A percentile compares a stretch with the other conserved stretches of the same genome.
Conservation (phyloP, 2,797 vertebrate species). For the Takifugu ocellatus region DNA sequence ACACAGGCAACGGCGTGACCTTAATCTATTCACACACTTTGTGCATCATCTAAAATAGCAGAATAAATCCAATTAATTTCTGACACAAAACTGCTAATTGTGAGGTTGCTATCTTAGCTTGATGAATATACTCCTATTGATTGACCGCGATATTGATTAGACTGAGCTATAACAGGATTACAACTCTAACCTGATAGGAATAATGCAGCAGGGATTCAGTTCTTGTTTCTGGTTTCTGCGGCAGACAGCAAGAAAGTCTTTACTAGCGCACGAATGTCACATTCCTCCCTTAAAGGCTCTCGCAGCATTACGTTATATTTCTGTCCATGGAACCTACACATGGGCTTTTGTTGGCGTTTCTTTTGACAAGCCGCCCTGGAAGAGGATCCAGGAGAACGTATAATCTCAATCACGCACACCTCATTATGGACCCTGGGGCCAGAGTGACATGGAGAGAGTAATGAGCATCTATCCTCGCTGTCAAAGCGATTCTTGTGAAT, state of each 20-base stretch:
- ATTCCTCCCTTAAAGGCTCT: constrained; percentile 61
- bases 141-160: constrained; percentile 62
- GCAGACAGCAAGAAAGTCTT: constrained; percentile 25
- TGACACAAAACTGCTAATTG: constrained; percentile 32
- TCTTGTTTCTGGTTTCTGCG: background rate
- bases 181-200: constrained; percentile 67
- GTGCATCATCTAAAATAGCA: constrained; percentile 3
- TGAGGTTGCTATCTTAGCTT: constrained; percentile 43
- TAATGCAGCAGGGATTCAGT: constrained; percentile 59
- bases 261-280: constrained; percentile 47
- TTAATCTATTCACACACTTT: too few relatives aligned
- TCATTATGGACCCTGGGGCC: constrained; percentile 25
- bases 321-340: constrained; percentile 12
- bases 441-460: constrained; percentile 19
- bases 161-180: constrained; percentile 70
- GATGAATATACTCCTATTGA: constrained; percentile 68
- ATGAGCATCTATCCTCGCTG: constrained; percentile 35
- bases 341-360: background rate
- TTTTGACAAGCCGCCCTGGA: too few relatives aligned
- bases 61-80: constrained; percentile 15
- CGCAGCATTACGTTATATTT: constrained; percentile 45
- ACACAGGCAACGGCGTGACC: background rate
- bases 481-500: constrained; percentile 43
- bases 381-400: constrained; percentile 11
- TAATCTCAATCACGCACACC: constrained; percentile 16